Evolutionary conservation across 30 jellyfish, hydroid and myxozoan species (phyloP), one percentile per base, ranked within the genome.

Genomic region (Turritopsis dohrnii): DNA sequence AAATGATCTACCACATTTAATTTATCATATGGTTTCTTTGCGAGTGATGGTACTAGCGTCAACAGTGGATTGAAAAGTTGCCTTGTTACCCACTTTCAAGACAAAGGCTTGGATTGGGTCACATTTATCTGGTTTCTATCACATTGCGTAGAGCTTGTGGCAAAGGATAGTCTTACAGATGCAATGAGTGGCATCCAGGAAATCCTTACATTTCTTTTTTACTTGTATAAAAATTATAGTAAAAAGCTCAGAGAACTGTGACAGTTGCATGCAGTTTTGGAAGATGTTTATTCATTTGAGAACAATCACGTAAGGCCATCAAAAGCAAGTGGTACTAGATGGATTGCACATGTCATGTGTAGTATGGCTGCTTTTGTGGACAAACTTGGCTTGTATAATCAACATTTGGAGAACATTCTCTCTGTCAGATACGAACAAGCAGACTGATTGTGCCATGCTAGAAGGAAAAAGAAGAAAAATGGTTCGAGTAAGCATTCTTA

Each of bases 281-380:
- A 74, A 74, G 21, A 74, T n/a, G 65, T 74, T 9, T 74, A 74
- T 21, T 74, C 13, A 8, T 74, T 19, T 23, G 60, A 26, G 24
- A 29, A 1, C 23, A 74, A 74, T 30, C 65, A 29, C 7, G 85
- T 79, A 17, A 31, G 22, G 20, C 85, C 85, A 7, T 23, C 79
- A 23, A 1, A 53, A 22, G 85, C 85, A 24, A 79, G 83, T 7
- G 85, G 85, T 21, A 79, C 85, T 0, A 30, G 85, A 21, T 79
- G 85, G 85, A 1, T 79, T 20, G 21, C 85, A 23, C 85, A 79
- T 30, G 60, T 16, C 20, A 22, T 23, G 24, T 7, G 65, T 19
- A 17, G 0, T 26, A 30, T 79, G 79, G 9, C 28, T 8, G 8
- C 16, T n/a, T 74, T 26, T 5, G 53, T 23, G 18, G 85, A 79